phyloP scores from a whole-genome alignment of 2,797 vertebrate genomes.

The Naso thynnoides region DNA sequence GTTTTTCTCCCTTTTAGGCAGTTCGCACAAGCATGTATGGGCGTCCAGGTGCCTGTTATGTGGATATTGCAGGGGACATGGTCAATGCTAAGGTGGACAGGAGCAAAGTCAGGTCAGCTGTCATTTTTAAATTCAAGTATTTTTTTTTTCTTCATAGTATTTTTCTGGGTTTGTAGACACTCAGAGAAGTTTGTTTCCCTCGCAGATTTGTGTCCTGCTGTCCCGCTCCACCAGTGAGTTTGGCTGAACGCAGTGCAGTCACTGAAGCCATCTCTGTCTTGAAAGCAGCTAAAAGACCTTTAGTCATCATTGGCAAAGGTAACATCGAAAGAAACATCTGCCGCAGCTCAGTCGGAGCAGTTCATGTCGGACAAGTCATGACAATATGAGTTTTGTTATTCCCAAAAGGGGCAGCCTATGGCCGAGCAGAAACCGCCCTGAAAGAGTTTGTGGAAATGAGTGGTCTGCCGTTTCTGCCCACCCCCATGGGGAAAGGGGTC shows the following conservation, averaged over 20 bases:
- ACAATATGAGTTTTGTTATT: background rate
- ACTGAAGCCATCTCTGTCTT: conserved; percentile 81
- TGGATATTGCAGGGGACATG: conserved; percentile 96
- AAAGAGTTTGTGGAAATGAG: conserved; percentile 88
- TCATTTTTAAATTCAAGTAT: conserved; percentile 14
- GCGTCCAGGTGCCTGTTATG: conserved; percentile 94
- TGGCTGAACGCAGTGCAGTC: conserved; percentile 83
- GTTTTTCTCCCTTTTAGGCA: conserved; percentile 84
- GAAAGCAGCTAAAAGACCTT: conserved; percentile 86
- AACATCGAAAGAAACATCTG: conserved; percentile 1
- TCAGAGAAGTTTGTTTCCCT: conserved; percentile 17
- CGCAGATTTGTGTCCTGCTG: conserved; percentile 85
- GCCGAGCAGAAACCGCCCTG: conserved; percentile 88
- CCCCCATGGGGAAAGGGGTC: conserved; percentile 98
- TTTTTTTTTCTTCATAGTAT: background rate
- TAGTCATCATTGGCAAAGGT: conserved; percentile 97
- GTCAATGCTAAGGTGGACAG: conserved; percentile 88
- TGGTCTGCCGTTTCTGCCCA: conserved; percentile 93
- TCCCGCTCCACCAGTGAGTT: conserved; percentile 87
- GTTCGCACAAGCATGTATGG: conserved; percentile 94
- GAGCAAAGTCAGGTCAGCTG: conserved; percentile 87
- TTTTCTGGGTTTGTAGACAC: background rate
- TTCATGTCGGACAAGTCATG: background rate
- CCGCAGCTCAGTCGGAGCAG: background rate
- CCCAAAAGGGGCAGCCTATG: conserved; percentile 91